These are phyloP conservation scores for Thunnus maccoyii DNA, from an alignment of 2,113 vertebrate genomes.

Conservation along the genomic window DNA sequence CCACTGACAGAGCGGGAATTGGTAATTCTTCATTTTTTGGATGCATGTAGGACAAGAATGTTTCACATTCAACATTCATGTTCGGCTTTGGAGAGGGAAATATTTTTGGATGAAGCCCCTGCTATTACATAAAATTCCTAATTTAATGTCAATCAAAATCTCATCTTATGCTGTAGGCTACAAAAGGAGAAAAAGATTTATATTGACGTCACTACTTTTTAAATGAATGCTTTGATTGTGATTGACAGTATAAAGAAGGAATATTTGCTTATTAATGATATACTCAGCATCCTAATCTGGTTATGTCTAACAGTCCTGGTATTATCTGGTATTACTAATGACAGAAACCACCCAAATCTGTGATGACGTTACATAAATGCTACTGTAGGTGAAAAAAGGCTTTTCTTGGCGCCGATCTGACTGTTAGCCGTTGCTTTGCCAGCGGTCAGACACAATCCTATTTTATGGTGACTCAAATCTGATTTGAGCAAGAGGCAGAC, in stretches of 20 bases:
- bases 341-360: constrained; percentile 19
- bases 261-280: neutral
- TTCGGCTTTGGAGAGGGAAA: neutral
- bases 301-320: neutral
- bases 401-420: constrained; percentile 40
- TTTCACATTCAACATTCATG: constrained; percentile 18
- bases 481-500: constrained; percentile 77
- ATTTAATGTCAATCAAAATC: neutral
- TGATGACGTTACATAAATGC: constrained; percentile 29
- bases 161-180: no score
- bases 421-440: constrained; percentile 44
- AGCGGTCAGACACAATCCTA: constrained; percentile 74
- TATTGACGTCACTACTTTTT: neutral
- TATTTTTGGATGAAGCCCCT: neutral
- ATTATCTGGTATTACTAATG: neutral
- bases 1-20: constrained; percentile 47
- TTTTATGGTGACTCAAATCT: constrained; percentile 79
- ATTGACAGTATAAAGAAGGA: neutral
- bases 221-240: neutral
- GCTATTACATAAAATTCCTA: neutral
- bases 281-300: neutral
- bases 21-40: constrained; percentile 30
- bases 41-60: constrained; percentile 11
- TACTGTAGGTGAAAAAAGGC: constrained; percentile 42
- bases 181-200: neutral